Evolutionary conservation across 2,888 invertebrate species (phyloP), one percentile per base, ranked within the genome.

Genomic region (Polydrusus pterygomalis): DNA sequence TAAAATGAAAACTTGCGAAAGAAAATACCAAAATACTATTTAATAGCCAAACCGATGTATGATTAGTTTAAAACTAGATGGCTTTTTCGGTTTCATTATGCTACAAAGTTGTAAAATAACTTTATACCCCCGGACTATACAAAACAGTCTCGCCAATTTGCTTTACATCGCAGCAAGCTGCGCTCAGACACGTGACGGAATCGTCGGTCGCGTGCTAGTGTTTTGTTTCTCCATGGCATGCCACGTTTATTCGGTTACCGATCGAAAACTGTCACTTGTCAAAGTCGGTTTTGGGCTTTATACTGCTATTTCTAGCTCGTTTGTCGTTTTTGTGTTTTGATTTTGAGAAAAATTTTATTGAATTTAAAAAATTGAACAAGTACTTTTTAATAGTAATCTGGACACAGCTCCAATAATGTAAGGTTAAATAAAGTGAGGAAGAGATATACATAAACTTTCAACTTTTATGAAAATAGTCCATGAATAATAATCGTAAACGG

Each of bases 201-300:
- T 75, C 67, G 71, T 62, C 67, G 54, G 71, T 75, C 75, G 75
- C 75, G 75, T 75, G 75, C 54, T 71, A 49, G 70, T 60, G 75
- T 75, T 75, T 75, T 75, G 75, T 75, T 75, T 71, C 65, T 67
- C 67, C 47, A 56, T 70, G 38, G 63, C 49, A 34, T 34, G 40
- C 71, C 75, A 71, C 75, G 75, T 71, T 71, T 75, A 75, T 75
- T 70, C 38, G 58, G 65, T 75, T 75, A 71, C 70, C 30, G 51
- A 60, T 62, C 73, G 47, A 63, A 30, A 70, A 70, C 75, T 70
- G 75, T 70, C 70, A 75, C 60, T 62, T 75, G 64, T 70, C 70
- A 70, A 62, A 62, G 49, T 70, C 25, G 34, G 38, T 13, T 49
- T 25, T 25, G 25, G 7, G 7, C 11, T 13, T 2, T 6, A 63